Evolutionary conservation across 2,113 vertebrate species (phyloP).

Genomic region (Elgaria multicarinata): DNA sequence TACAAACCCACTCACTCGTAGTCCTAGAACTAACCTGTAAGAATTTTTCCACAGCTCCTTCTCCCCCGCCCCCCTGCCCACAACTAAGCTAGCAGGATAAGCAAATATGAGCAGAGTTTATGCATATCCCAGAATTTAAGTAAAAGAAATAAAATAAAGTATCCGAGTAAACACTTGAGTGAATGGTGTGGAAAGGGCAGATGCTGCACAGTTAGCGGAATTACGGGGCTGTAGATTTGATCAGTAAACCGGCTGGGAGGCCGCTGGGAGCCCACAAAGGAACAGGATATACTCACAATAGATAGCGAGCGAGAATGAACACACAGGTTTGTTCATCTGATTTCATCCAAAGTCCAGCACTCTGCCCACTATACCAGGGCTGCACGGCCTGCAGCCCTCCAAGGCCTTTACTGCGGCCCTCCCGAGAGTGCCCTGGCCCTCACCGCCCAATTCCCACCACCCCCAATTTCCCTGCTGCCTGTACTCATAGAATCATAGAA

Average conservation of each 20-base stretch:
- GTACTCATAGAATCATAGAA: too few species aligned
- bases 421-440: too few species aligned
- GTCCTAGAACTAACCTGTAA: not conserved
- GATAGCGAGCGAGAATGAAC: not conserved
- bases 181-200: not conserved
- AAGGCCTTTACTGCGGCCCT: too few species aligned
- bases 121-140: too few species aligned
- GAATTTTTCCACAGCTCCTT: not conserved
- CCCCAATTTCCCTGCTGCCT: too few species aligned
- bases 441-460: too few species aligned
- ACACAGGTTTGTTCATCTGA: not conserved
- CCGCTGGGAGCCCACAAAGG: too few species aligned
- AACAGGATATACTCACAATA: too few species aligned
- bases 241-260: too few species aligned
- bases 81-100: not conserved
- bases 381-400: too few species aligned
- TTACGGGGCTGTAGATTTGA: not conserved
- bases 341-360: not conserved
- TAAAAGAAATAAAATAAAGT: not conserved
- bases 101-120: not conserved
- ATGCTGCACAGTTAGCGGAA: not conserved
- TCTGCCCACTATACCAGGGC: not conserved
- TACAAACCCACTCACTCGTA: not conserved
- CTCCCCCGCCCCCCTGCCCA: not conserved
- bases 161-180: not conserved